phyloP scores from a whole-genome alignment of 2,113 vertebrate species.

The Aptenodytes forsteri region DNA sequence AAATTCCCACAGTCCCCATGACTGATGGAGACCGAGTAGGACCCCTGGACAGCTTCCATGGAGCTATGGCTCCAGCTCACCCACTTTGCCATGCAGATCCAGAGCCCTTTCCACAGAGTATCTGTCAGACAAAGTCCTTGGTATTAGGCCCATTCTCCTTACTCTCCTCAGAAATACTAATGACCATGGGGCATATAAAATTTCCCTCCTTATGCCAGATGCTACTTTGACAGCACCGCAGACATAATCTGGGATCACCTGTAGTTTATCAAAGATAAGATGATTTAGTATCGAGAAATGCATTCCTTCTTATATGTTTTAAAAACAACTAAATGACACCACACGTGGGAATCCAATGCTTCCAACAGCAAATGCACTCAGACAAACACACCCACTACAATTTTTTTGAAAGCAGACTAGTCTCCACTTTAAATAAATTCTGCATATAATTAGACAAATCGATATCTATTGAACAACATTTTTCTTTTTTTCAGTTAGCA shows the following conservation, averaged over 20 bases:
- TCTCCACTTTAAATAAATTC: background rate
- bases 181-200: background rate
- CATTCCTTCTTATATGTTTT: background rate
- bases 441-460: constrained; percentile 21
- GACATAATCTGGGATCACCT: background rate
- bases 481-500: background rate
- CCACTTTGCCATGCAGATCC: background rate
- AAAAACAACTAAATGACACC: background rate
- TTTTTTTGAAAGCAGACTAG: background rate
- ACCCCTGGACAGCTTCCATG: background rate
- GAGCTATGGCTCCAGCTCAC: background rate
- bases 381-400: background rate
- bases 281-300: background rate
- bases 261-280: background rate
- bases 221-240: background rate
- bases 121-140: background rate
- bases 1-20: background rate
- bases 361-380: background rate
- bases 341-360: background rate
- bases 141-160: background rate
- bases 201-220: background rate
- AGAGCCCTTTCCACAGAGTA: background rate
- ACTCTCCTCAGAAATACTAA: background rate
- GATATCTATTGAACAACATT: background rate
- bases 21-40: background rate